Evolutionary conservation across 1,140 invertebrate species (phyloP).

Genomic region (Sitophilus oryzae): DNA sequence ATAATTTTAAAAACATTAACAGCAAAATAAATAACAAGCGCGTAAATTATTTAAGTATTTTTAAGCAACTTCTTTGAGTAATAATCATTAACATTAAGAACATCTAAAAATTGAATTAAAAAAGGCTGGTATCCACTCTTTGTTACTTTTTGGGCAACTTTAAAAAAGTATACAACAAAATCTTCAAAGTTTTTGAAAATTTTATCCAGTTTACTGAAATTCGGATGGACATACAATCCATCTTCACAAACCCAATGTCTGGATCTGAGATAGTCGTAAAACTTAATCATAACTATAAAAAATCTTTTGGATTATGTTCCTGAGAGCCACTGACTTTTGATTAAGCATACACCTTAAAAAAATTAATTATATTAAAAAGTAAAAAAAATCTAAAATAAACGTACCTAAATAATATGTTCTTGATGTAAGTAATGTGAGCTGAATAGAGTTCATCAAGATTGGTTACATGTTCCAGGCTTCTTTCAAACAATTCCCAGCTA

Average conservation of each 20-base stretch:
- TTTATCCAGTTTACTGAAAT: slow-evolving; percentile 38
- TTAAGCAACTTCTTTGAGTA: slow-evolving; percentile 26
- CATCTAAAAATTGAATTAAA: slow-evolving; percentile 37
- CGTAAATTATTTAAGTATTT: no score
- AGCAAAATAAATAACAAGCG: no score
- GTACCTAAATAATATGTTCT: slow-evolving; percentile 59
- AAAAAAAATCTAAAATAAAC: slow-evolving; percentile 7
- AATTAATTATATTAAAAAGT: slow-evolving; percentile 9
- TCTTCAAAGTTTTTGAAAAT: slow-evolving; percentile 41
- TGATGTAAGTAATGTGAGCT: slow-evolving; percentile 63
- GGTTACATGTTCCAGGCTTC: slow-evolving; percentile 53
- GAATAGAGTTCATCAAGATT: slow-evolving; percentile 64
- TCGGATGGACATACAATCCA: slow-evolving; percentile 35
- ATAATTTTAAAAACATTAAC: no score
- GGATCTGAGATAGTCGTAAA: slow-evolving; percentile 51
- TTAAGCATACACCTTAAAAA: slow-evolving; percentile 62
- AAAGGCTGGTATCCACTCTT: slow-evolving; percentile 38
- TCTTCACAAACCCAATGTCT: slow-evolving; percentile 34
- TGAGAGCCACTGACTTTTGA: slow-evolving; percentile 57
- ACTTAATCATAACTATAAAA: slow-evolving; percentile 65
- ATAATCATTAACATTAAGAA: slow-evolving; percentile 40
- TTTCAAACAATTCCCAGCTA: slow-evolving; percentile 65
- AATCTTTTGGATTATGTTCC: slow-evolving; percentile 58
- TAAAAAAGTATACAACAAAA: slow-evolving; percentile 38
- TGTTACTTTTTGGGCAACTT: slow-evolving; percentile 35